Conservation (phyloP, 2,113 vertebrate species). For the Chaetorhynchus papuensis region DNA sequence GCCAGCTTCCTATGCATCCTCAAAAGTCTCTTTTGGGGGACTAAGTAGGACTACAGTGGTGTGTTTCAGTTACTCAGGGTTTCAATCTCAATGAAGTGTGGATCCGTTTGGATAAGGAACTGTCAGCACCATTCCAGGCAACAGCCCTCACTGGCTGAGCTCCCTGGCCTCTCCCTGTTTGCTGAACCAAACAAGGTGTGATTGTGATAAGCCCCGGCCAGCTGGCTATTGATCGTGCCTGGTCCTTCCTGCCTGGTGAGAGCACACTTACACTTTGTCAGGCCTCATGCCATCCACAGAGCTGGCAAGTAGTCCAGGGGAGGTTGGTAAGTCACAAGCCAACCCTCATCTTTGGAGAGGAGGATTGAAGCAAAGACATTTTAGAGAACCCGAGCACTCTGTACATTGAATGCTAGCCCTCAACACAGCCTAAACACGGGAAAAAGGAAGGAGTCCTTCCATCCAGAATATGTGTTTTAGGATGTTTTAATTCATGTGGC, state of each 20-base stretch:
- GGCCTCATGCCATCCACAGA: background rate
- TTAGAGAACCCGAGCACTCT: background rate
- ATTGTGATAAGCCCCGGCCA: background rate
- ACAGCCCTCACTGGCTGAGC: background rate
- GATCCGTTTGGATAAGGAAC: background rate
- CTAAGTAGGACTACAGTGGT: background rate
- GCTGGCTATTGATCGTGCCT: background rate
- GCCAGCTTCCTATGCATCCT: background rate
- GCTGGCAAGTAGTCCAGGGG: background rate
- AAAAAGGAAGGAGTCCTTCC: background rate
- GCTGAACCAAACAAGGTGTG: accelerated
- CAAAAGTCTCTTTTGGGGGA: background rate
- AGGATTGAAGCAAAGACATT: background rate
- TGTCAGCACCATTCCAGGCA: background rate
- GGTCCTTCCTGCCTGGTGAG: background rate
- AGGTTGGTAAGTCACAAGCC: background rate
- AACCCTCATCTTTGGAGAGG: background rate
- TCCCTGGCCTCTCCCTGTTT: background rate
- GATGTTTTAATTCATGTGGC: background rate
- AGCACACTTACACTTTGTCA: background rate
- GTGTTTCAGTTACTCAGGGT: background rate
- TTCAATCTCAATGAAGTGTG: background rate
- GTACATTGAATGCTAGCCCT: background rate
- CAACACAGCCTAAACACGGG: background rate
- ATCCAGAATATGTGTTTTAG: background rate